Evolutionary conservation across 2,797 vertebrate species (phyloP).

Genomic region (Tangara arthus): DNA sequence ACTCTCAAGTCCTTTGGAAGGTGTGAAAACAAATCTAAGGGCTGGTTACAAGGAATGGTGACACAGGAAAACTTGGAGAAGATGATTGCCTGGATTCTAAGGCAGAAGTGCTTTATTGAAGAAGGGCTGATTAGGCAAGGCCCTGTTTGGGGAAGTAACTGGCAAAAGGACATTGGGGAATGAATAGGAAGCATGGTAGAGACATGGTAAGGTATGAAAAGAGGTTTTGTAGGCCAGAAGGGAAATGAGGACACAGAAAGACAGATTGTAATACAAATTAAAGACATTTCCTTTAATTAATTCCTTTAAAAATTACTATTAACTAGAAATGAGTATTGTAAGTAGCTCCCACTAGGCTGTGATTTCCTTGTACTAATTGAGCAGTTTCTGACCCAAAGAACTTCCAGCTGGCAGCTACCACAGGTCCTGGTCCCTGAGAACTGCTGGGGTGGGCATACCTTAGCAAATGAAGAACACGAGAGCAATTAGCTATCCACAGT

Average conservation of each 20-base stretch:
- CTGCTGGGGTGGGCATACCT: background rate
- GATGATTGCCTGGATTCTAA: background rate
- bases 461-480: background rate
- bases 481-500: background rate
- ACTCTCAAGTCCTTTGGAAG: background rate
- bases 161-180: background rate
- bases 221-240: background rate
- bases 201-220: background rate
- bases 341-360: background rate
- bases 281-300: slow-evolving; percentile 12
- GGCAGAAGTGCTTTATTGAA: background rate
- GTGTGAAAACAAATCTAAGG: background rate
- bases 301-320: background rate
- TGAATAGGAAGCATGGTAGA: background rate
- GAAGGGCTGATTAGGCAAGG: background rate
- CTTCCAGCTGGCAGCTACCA: background rate
- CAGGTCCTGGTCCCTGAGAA: background rate
- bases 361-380: background rate
- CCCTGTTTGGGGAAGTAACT: background rate
- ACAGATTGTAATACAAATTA: background rate
- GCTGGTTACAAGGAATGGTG: background rate
- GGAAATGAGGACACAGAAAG: background rate
- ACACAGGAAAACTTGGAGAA: background rate
- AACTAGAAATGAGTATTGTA: slow-evolving; percentile 1
- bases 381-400: background rate